Evolutionary conservation across 2,888 invertebrate genomes (phyloP), one percentile per base, ranked within the genome.

Genomic region (Pyrrhosoma nymphula): DNA sequence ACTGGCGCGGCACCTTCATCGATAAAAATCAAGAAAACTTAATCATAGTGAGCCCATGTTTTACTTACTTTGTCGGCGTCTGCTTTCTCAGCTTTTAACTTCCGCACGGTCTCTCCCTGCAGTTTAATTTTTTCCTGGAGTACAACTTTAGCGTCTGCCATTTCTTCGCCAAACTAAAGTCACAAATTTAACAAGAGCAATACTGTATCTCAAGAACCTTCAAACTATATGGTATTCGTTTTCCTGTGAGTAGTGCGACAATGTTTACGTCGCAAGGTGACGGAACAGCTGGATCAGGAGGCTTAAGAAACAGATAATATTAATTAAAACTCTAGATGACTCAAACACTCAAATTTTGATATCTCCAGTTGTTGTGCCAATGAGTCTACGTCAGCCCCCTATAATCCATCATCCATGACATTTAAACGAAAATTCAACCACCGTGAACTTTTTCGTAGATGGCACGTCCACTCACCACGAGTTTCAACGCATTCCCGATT

Each of bases 101-200:
- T 98, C 96, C 99, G 97, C 95, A 99, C 98, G 96, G 98, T 97
- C 97, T 99, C 98, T 96, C 98, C 99, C 97, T 99, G 99, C 96
- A 97, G 97, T 97, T 98, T 98, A 96, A 98, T 98, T 96, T 97
- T 97, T 96, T 97, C 97, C 96, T 97, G 97, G 96, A 98, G 96
- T 96, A 97, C 97, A 96, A 97, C 97, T 95, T 96, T 96, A 55
- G 91, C 95, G 56, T 95, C 96, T 93, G 96, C 96, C 91, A 95
- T 96, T 96, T 91, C 89, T 23, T 10, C 26, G 8, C 82, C 82
- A 69, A 10, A 82, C 82, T 35, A 35, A 82, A 35, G 16, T 1
- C 14, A 82, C 6, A 35, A 26, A 35, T 18, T 35, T 23, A 14
- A 30, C 35, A 10, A 35, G 82, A 82, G 14, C 26, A 35, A 16